Evolutionary conservation across 2,888 invertebrate species (phyloP).

Genomic region (Halictus quadricinctus): DNA sequence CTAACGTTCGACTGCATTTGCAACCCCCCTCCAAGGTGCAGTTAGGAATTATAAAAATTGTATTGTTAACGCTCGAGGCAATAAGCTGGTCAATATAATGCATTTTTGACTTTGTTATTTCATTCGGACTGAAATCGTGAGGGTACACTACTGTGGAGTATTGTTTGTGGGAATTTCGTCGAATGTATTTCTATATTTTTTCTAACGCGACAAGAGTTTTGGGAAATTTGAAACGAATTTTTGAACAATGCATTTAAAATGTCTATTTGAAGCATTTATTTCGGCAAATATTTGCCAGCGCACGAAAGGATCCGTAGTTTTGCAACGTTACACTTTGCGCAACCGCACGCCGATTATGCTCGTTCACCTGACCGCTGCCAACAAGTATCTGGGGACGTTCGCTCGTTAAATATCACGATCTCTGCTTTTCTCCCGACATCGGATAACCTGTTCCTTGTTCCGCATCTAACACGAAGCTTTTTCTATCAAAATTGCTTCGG

Average conservation of each 20-base stretch:
- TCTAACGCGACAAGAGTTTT: too few species aligned
- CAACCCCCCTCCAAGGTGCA: not conserved
- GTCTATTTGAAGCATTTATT: too few species aligned
- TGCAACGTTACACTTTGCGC: not conserved
- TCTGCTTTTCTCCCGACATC: constrained; percentile 28
- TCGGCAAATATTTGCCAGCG: not conserved
- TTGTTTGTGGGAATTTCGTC: too few species aligned
- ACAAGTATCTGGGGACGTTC: not conserved
- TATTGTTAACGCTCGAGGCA: not conserved
- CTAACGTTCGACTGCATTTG: not conserved
- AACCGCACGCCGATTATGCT: not conserved
- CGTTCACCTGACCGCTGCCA: not conserved
- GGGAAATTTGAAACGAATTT: too few species aligned
- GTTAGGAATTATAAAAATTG: not conserved
- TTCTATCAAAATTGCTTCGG: not conserved
- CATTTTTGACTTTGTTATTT: not conserved
- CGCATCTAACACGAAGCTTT: not conserved
- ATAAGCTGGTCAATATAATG: not conserved
- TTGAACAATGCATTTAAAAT: too few species aligned
- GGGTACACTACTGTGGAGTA: too few species aligned
- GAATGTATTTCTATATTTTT: too few species aligned
- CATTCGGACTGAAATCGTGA: too few species aligned
- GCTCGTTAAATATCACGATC: constrained; percentile 51
- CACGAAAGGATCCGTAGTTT: not conserved
- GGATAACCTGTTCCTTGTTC: not conserved